Evolutionary conservation across 2,797 vertebrate species (phyloP).

Genomic region (Lacerta bilineata): DNA sequence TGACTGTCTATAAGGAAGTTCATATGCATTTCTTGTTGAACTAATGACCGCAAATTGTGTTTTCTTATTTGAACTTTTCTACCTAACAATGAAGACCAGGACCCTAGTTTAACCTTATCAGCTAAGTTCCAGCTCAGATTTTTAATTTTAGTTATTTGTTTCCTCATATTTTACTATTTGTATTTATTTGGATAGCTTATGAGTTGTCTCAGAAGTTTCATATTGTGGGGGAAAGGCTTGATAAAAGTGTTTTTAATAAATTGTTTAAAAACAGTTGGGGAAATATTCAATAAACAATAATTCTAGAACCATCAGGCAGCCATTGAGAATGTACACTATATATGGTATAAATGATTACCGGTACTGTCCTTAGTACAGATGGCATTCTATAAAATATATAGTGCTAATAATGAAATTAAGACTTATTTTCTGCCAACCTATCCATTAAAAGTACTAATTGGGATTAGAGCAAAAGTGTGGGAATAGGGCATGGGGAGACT

Average conservation of each 20-base stretch:
- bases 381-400: neutral
- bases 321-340: neutral
- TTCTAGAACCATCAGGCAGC: too few species aligned
- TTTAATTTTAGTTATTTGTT: neutral
- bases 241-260: neutral
- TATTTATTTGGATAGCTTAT: neutral
- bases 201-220: neutral
- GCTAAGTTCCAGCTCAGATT: too few species aligned
- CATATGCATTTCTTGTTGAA: neutral
- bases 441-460: neutral
- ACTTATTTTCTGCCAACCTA: neutral
- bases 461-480: neutral
- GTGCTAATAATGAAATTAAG: neutral
- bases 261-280: neutral
- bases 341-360: too few species aligned
- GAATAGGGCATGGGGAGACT: too few species aligned
- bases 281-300: neutral
- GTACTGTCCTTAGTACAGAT: neutral
- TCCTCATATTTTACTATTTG: neutral
- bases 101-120: neutral
- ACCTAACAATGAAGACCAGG: neutral
- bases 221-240: neutral
- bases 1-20: neutral
- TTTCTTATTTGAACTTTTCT: neutral
- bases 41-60: neutral